These are phyloP conservation scores for Hetaerina americana DNA, from an alignment of 1,140 invertebrate genomes.

Conservation along the genomic window DNA sequence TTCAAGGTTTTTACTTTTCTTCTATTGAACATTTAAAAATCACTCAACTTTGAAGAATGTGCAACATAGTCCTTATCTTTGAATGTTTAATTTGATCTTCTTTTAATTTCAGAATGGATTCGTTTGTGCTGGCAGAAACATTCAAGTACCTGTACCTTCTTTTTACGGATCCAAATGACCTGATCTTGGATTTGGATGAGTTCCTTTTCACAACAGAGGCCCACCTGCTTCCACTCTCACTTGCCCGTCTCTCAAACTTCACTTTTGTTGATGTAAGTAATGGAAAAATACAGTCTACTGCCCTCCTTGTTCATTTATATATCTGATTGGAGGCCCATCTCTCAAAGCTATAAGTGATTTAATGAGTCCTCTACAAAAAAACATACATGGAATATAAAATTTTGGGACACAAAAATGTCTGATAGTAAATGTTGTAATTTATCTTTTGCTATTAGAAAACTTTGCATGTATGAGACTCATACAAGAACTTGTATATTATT, in stretches of 20 bases:
- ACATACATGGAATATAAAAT: no score
- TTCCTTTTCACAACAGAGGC: constrained; percentile 97
- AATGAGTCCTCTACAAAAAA: no score
- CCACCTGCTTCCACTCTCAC: constrained; percentile 79
- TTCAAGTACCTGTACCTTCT: constrained; percentile 94
- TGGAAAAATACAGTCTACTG: constrained; percentile 21
- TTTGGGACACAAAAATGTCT: neutral
- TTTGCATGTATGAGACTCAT: no score
- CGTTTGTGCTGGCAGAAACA: constrained; percentile 93
- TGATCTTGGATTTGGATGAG: constrained; percentile 84
- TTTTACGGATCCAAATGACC: constrained; percentile 78
- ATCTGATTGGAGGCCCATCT: neutral
- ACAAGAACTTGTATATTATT: no score
- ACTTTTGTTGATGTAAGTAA: constrained; percentile 28
- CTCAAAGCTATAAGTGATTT: neutral
- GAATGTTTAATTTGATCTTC: neutral
- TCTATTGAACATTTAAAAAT: no score
- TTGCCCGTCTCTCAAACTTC: constrained; percentile 41
- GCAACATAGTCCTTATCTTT: no score
- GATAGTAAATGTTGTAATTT: neutral
- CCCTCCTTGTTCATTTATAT: constrained; percentile 26
- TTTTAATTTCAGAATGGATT: constrained; percentile 68
- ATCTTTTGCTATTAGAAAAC: no score
- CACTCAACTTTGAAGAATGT: no score
- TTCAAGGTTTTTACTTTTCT: no score